A percentile compares a stretch with the other conserved stretches of the same genome.
Evolutionary conservation across 2,797 vertebrate species (phyloP).

Genomic region (Australoheros facetus): DNA sequence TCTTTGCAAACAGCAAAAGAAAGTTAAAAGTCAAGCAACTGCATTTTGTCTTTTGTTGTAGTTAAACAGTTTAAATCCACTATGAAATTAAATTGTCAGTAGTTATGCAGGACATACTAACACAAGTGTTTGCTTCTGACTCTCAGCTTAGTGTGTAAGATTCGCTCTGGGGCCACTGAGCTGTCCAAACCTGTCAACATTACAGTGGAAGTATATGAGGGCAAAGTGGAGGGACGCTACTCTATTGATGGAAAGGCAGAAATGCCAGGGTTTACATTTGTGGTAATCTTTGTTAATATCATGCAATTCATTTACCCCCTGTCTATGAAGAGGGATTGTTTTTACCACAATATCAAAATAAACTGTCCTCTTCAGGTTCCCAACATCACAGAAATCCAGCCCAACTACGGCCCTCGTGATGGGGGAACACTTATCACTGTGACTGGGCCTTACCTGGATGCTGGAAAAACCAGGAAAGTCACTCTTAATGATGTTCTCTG

Average conservation of each 20-base stretch:
- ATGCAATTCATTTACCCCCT: background rate
- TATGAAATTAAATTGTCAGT: background rate
- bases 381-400: conserved; percentile 83
- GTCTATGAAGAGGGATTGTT: background rate
- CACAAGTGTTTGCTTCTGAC: conserved; percentile 22
- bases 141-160: conserved; percentile 86
- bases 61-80: background rate
- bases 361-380: conserved; percentile 80
- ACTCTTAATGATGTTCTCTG: conserved; percentile 86
- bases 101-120: background rate
- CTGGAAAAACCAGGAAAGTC: conserved; percentile 85
- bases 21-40: background rate
- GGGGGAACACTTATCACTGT: conserved; percentile 91
- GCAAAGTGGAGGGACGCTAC: conserved; percentile 77
- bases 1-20: background rate
- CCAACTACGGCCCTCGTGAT: conserved; percentile 87
- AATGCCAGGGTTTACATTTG: conserved; percentile 85
- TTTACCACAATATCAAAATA: background rate
- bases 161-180: conserved; percentile 74
- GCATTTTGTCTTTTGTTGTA: background rate
- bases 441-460: conserved; percentile 81
- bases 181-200: conserved; percentile 74
- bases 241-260: conserved; percentile 81
- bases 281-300: conserved; percentile 78
- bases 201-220: conserved; percentile 84